A percentile compares a stretch with the other conserved stretches of the same genome.
phyloP scores from a whole-genome alignment of 2,888 invertebrate genomes.

The Ditula angustiorana region DNA sequence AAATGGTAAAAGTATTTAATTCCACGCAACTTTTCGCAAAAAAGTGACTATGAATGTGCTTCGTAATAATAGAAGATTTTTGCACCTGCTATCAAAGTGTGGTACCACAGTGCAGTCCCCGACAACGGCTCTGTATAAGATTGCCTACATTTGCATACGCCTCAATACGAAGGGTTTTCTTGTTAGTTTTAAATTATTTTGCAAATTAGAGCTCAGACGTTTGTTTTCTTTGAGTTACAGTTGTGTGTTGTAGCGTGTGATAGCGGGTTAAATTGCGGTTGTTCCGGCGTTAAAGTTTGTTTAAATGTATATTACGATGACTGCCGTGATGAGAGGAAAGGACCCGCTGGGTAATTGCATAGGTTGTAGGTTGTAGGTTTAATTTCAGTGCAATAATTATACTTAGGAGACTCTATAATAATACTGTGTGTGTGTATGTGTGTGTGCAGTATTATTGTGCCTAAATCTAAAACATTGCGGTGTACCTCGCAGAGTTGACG shows the following conservation, averaged over 20 bases:
- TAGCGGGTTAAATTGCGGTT: not conserved
- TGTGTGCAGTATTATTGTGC: too few species aligned
- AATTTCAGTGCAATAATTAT: not conserved
- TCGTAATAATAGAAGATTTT: not conserved
- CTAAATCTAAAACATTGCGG: too few species aligned
- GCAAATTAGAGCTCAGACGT: constrained; percentile 26
- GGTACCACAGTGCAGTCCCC: constrained; percentile 35
- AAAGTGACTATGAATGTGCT: not conserved
- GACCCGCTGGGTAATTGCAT: not conserved
- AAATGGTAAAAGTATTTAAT: too few species aligned
- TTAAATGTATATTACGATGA: not conserved
- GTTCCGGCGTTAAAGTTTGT: not conserved
- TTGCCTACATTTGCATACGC: constrained; percentile 53
- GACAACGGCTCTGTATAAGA: constrained; percentile 51
- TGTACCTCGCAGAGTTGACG: too few species aligned
- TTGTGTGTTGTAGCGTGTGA: not conserved
- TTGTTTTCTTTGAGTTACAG: constrained; percentile 15
- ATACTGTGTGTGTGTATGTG: too few species aligned
- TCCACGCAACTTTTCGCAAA: too few species aligned
- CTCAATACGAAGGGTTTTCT: constrained; percentile 38
- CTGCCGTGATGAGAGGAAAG: not conserved
- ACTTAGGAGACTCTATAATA: too few species aligned
- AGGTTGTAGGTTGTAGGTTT: not conserved
- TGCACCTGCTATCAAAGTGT: not conserved
- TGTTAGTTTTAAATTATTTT: constrained; percentile 38